Evolutionary conservation across 2,113 vertebrate species (phyloP), one percentile per base, ranked within the genome.

Genomic region (Gymnobelideus leadbeateri): DNA sequence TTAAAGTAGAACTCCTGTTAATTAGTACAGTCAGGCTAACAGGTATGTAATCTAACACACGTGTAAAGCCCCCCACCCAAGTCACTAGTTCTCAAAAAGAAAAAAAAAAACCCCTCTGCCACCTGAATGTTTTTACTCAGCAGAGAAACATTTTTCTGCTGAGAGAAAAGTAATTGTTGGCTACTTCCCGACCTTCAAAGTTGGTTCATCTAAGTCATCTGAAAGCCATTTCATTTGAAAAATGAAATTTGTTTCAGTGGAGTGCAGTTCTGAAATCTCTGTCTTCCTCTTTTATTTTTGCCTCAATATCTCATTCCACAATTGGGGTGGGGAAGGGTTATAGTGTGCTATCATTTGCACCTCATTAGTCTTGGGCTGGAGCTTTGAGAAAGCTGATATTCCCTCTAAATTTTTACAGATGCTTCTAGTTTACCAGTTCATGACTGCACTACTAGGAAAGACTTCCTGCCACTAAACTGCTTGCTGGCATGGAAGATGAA

Each of bases 321-420:
- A 98, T 95, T 98, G 98, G 98, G 98, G 97, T 98, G 98, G 98
- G 98, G 98, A 98, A 98, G 98, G 98, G 98, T 98, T 98, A 96
- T 98, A 96, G 98, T 97, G 98, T 57, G 98, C 98, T 98, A 98
- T 99, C 98, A 98, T 99, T 99, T 99, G 99, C 99, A 99, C 99
- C 98, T 99, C 99, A 99, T 99, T 99, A 99, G 98, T 99, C 98
- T 98, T 98, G 98, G 98, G 98, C 98, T 98, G 96, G 97, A 98
- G 98, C 98, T 98, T 98, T 99, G 98, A 98, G 98, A 99, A 99
- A 99, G 98, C 98, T 98, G 99, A 99, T 99, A 99, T 99, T 99
- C 99, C 97, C 98, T 98, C 98, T 99, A 98, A 98, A 99, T 99
- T 99, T 99, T 99, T 98, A 99, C 99, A 99, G 99, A 99, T 99